phyloP scores from a whole-genome alignment of 23 tunicate species.

The Phallusia fumigata region DNA sequence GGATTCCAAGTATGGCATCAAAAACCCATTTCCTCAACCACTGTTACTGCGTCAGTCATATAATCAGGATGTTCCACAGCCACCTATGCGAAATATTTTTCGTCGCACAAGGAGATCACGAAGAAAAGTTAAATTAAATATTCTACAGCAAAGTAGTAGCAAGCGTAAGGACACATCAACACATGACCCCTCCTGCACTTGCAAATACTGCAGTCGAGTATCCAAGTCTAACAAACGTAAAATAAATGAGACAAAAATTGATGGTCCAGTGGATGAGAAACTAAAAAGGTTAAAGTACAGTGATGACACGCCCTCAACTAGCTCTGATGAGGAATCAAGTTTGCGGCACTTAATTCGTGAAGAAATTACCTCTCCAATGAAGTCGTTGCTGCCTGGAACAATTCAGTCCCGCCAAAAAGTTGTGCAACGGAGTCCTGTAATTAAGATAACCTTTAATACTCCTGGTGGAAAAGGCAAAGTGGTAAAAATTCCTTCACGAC shows the following conservation, averaged over 20 bases:
- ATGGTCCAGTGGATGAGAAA: neutral
- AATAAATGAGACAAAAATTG: neutral
- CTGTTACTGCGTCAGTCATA: slow-evolving; percentile 49
- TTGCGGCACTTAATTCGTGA: slow-evolving; percentile 2
- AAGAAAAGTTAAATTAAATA: slow-evolving; percentile 54
- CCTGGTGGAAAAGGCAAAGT: slow-evolving; percentile 85
- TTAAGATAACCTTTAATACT: slow-evolving; percentile 75
- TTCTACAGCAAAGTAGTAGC: neutral
- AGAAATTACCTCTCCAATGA: slow-evolving; percentile 45
- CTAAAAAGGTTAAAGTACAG: slow-evolving; percentile 15
- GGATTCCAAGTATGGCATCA: slow-evolving; percentile 21
- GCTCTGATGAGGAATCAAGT: slow-evolving; percentile 29
- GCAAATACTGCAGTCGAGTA: neutral
- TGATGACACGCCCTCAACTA: slow-evolving; percentile 29
- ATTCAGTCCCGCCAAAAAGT: slow-evolving; percentile 5
- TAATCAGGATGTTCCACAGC: slow-evolving; percentile 56
- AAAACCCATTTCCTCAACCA: slow-evolving; percentile 68
- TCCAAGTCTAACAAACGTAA: neutral
- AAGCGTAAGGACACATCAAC: neutral
- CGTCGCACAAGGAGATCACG: slow-evolving; percentile 62
- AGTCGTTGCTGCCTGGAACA: slow-evolving; percentile 46
- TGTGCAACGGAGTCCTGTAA: slow-evolving; percentile 66
- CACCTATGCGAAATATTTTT: slow-evolving; percentile 65
- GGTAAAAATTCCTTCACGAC: slow-evolving; percentile 71
- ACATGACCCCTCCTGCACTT: neutral